Percentiles rank a stretch among this genome's conserved stretches.
Evolutionary conservation across 2,113 vertebrate genomes (phyloP).

Genomic region (Ctenomys sociabilis): DNA sequence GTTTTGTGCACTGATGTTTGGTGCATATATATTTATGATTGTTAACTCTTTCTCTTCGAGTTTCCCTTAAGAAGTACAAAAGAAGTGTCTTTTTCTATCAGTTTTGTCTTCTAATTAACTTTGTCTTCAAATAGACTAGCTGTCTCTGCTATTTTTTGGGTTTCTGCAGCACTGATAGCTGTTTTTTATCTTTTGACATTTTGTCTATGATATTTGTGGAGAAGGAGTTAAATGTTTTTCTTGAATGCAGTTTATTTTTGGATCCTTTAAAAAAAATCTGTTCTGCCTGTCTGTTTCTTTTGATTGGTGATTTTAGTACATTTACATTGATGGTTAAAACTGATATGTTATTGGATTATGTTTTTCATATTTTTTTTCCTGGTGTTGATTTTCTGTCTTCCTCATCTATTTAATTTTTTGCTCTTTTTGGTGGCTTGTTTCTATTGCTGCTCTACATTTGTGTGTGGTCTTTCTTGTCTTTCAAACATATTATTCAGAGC

Average conservation of each 20-base stretch:
- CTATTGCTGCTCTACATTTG: too few relatives aligned
- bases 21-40: background rate
- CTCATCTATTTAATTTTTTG: too few relatives aligned
- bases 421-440: too few relatives aligned
- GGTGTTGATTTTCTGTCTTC: too few relatives aligned
- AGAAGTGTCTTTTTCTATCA: background rate
- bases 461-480: too few relatives aligned
- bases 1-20: background rate
- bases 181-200: background rate
- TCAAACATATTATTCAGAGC: too few relatives aligned
- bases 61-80: background rate
- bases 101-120: background rate
- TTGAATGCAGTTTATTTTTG: background rate
- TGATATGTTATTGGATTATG: too few relatives aligned
- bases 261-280: background rate
- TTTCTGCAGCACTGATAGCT: background rate
- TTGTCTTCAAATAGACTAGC: background rate
- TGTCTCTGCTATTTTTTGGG: background rate
- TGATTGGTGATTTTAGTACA: too few relatives aligned
- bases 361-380: too few relatives aligned
- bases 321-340: too few relatives aligned
- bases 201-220: background rate
- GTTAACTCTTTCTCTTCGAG: background rate
- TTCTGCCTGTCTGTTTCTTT: background rate
- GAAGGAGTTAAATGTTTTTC: background rate